Evolutionary conservation across 2,113 vertebrate genomes (phyloP).

Genomic region (Zosterops hypoxanthus): DNA sequence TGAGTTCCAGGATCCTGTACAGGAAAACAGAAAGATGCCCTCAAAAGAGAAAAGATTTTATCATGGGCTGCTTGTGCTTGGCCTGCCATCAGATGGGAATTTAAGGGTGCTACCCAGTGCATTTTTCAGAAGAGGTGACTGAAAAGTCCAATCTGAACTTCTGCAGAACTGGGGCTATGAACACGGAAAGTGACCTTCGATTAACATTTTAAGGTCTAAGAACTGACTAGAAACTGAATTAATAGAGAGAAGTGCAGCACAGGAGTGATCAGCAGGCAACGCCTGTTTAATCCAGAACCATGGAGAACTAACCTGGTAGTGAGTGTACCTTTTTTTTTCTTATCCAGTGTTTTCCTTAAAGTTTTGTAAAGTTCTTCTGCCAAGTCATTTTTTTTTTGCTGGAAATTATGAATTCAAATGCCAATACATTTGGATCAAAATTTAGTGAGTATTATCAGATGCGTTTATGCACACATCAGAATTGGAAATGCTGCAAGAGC

Average conservation of each 20-base stretch:
- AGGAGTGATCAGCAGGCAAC: not conserved
- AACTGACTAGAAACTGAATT: not conserved
- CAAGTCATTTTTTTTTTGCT: not conserved
- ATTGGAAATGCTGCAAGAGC: not conserved
- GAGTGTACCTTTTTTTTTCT: not conserved
- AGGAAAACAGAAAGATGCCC: not conserved
- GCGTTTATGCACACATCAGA: accelerated
- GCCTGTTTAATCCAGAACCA: not conserved
- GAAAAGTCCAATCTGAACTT: not conserved
- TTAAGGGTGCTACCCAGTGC: not conserved
- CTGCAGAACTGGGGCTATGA: not conserved
- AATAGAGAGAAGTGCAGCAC: not conserved
- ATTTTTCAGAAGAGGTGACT: not conserved
- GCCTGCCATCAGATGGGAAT: not conserved
- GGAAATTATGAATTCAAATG: not conserved
- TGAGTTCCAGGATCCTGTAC: not conserved
- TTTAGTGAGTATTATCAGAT: not conserved
- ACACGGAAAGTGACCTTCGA: not conserved
- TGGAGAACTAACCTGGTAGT: not conserved
- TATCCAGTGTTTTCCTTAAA: not conserved
- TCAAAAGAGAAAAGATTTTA: not conserved
- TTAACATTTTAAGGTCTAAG: not conserved
- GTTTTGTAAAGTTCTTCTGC: not conserved
- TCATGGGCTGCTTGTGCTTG: not conserved
- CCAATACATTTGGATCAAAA: not conserved